A percentile compares a stretch with the other conserved stretches of the same genome.
Conservation (phyloP, 2,113 vertebrate species). For the Sorex fumeus region DNA sequence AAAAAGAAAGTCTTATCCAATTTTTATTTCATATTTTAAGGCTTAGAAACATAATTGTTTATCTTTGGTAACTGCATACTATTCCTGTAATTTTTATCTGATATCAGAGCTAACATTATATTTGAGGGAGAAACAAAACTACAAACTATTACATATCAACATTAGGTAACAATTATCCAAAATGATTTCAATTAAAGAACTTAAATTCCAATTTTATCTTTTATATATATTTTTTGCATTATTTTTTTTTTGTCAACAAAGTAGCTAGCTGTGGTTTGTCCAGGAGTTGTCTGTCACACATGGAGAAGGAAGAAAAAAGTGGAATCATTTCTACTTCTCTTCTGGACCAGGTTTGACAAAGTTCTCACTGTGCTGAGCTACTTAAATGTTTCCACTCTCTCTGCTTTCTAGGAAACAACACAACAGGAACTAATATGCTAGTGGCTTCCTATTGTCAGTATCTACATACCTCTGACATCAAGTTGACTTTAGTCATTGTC, state of each 20-base stretch:
- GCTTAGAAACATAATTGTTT: not conserved
- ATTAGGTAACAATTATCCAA: not conserved
- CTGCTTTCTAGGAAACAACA: too few relatives aligned
- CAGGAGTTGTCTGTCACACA: not conserved
- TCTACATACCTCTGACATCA: not conserved
- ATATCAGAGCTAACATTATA: not conserved
- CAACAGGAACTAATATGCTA: not conserved
- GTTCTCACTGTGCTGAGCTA: not conserved
- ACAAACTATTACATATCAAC: not conserved
- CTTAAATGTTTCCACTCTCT: not conserved
- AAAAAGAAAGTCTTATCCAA: not conserved
- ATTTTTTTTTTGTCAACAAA: too few relatives aligned
- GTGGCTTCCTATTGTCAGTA: not conserved
- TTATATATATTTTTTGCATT: too few relatives aligned
- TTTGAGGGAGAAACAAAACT: not conserved
- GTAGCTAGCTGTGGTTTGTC: not conserved
- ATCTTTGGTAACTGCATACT: not conserved
- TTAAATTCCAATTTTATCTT: not conserved
- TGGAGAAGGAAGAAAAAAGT: not conserved
- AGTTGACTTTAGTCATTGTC: not conserved
- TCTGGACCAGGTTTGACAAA: not conserved
- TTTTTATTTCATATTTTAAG: not conserved
- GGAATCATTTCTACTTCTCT: not conserved
- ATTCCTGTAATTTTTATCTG: not conserved
- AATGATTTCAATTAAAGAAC: not conserved